Evolutionary conservation across 2,888 invertebrate genomes (phyloP), one percentile per base, ranked within the genome.

Genomic region (Heliconius ismenius): DNA sequence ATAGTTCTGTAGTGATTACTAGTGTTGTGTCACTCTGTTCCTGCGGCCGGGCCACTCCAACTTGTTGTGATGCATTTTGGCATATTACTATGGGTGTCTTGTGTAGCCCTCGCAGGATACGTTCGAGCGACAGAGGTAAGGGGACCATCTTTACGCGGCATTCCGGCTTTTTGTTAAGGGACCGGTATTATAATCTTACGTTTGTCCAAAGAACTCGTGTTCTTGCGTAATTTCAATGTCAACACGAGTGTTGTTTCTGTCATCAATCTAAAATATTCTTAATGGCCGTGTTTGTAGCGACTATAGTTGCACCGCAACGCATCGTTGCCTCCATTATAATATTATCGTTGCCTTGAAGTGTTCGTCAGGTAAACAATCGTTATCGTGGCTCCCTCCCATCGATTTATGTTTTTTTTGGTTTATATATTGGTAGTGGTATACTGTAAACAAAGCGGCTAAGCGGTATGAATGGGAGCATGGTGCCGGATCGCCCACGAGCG

Each of bases 91-190:
- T 95, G 96, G 95, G 94, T 96, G 95, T 95, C 95, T 94, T 95
- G 95, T 95, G 95, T 96, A 94, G 95, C 96, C 95, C 95, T 96
- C 90, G 93, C 95, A 91, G 96, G 96, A 95, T 96, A 96, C 94
- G 96, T 96, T 93, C 95, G 96, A 94, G 96, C 96, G 92, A 95
- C 95, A 95, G 96, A 96, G 96, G 96, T 96, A 95, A 96, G 95
- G 94, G 90, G 89, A 88, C 89, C 89, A 90, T 92, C 92, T 83
- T 92, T 92, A 90, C 88, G 89, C 92, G 90, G 90, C 90, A 89
- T 88, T 91, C 90, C 90, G 92, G 91, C 90, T 91, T 92, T 92
- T 92, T 91, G 90, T 92, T 87, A 79, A 78, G 79, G 81, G 83
- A 83, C 85, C 82, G 82, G 83, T 84, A 83, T 85, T 82, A 81